Conservation (phyloP, 2,797 vertebrate species). For the Lepilemur ruficaudatus region DNA sequence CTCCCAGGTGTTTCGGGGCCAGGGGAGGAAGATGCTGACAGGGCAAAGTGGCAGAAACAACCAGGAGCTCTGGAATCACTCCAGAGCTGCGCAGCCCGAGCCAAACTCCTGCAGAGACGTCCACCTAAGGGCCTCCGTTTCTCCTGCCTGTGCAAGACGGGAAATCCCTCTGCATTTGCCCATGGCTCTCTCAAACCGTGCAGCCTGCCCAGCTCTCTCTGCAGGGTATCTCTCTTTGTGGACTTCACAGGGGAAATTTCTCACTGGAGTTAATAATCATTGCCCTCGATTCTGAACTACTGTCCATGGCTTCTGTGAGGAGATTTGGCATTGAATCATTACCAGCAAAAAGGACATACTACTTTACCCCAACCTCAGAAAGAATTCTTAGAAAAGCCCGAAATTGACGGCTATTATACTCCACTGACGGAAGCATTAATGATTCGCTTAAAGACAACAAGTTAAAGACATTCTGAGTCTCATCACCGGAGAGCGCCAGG, state of each 20-base stretch:
- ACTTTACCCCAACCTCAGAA: conserved; percentile 17
- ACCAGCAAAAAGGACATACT: background rate
- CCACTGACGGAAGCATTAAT: background rate
- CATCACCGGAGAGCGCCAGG: background rate
- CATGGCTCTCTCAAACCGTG: fast-evolving
- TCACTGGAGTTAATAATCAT: background rate
- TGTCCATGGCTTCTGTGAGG: background rate
- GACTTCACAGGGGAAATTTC: background rate
- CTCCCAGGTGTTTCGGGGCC: background rate
- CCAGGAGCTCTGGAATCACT: background rate
- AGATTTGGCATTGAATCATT: conserved; percentile 26
- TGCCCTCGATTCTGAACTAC: conserved; percentile 8
- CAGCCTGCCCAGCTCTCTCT: background rate
- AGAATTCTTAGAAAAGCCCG: background rate
- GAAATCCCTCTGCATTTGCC: background rate
- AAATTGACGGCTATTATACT: background rate
- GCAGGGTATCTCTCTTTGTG: background rate
- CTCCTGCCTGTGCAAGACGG: background rate
- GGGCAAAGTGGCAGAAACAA: background rate
- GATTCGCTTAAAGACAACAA: background rate
- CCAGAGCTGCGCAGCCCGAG: too few species aligned
- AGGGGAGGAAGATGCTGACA: background rate
- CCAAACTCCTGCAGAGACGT: background rate
- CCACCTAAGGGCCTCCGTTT: background rate
- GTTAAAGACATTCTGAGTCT: background rate